These are phyloP conservation scores for Trichacis sp. DNA, from an alignment of 2,888 invertebrate species.

Conservation along the genomic window DNA sequence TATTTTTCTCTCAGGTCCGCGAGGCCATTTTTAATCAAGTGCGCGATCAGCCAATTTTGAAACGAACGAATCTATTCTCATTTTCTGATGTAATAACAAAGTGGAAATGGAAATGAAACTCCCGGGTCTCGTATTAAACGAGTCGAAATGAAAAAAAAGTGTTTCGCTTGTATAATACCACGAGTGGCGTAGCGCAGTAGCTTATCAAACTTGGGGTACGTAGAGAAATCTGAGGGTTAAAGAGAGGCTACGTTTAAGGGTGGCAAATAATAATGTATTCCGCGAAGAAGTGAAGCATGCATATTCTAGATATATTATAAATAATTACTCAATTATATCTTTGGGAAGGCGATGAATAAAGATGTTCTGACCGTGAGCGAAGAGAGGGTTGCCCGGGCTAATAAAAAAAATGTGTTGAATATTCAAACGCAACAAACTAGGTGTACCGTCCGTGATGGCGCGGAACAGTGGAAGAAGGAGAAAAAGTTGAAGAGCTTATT, in stretches of 20 bases:
- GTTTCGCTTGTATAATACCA: no score
- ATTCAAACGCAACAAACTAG: constrained; percentile 69
- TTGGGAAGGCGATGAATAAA: constrained; percentile 70
- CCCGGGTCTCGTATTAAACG: background rate
- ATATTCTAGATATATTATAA: constrained; percentile 70
- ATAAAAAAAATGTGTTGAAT: constrained; percentile 67
- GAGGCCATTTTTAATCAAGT: constrained; percentile 24
- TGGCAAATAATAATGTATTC: constrained; percentile 68
- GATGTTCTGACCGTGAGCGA: constrained; percentile 62
- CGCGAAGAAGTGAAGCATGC: constrained; percentile 68
- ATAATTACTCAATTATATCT: constrained; percentile 70
- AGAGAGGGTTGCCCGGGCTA: constrained; percentile 59
- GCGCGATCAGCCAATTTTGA: background rate
- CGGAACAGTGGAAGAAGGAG: constrained; percentile 31
- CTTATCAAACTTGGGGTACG: background rate
- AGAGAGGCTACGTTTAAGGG: constrained; percentile 66
- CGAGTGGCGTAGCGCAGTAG: no score
- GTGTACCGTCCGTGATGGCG: constrained; percentile 58
- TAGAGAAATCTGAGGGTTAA: constrained; percentile 63
- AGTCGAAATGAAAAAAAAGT: background rate
- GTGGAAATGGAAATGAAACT: background rate
- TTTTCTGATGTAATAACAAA: background rate
- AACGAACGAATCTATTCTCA: constrained; percentile 1
- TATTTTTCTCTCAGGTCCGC: constrained; percentile 28
- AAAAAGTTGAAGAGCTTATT: constrained; percentile 61